Evolutionary conservation across 2,888 invertebrate genomes (phyloP).

Genomic region (Drosophila phalerata): DNA sequence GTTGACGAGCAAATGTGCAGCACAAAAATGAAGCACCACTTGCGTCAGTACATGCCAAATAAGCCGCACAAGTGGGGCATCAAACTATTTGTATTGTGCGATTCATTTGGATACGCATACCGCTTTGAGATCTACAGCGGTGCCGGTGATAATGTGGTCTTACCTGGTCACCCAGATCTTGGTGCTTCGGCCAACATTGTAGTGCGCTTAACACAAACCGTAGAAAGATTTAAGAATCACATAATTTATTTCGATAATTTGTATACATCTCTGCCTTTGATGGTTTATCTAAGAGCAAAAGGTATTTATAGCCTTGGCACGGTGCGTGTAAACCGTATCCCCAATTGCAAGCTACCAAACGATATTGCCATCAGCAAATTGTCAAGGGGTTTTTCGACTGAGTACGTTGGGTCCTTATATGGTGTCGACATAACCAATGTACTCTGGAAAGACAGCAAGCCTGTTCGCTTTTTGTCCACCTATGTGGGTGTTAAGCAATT

Average conservation of each 20-base stretch:
- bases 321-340: no score
- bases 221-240: constrained; percentile 14
- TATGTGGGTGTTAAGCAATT: no score
- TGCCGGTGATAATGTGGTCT: constrained; percentile 31
- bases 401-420: no score
- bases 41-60: constrained; percentile 35
- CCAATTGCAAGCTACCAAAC: no score
- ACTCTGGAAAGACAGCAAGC: no score
- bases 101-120: constrained; percentile 33
- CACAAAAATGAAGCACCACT: constrained; percentile 32
- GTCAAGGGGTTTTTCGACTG: no score
- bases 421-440: no score
- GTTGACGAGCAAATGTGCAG: constrained; percentile 55
- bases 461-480: no score
- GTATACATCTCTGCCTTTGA: constrained; percentile 31
- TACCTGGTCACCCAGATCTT: constrained; percentile 38
- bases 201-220: constrained; percentile 33
- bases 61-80: constrained; percentile 41
- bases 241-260: constrained; percentile 30
- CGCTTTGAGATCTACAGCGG: constrained; percentile 37
- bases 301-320: no score
- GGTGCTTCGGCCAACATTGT: constrained; percentile 39
- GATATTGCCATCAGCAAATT: no score
- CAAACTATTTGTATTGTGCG: constrained; percentile 34
- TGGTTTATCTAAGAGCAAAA: background rate